Conservation (phyloP, 2,797 vertebrate genomes). For the Micromesistius poutassou region DNA sequence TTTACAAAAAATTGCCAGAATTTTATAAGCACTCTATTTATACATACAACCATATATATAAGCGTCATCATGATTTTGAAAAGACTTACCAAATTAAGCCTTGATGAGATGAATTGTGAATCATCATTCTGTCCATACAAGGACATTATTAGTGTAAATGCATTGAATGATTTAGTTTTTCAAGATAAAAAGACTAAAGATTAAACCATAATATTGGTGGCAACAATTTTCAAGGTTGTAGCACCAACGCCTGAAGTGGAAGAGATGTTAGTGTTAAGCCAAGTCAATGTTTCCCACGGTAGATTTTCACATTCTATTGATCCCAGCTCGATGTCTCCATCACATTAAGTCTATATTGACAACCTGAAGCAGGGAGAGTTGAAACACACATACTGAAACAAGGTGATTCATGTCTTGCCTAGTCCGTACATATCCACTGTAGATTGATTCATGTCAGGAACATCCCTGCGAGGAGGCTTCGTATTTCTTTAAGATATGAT, state of each 20-base stretch:
- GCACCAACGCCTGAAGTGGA: background rate
- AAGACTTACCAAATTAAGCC: background rate
- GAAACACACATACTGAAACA: background rate
- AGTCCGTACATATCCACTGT: background rate
- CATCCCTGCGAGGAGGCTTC: background rate
- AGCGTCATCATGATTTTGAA: background rate
- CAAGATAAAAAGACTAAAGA: background rate
- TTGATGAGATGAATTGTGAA: background rate
- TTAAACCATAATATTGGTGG: background rate
- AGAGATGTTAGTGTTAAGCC: background rate
- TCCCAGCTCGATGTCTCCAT: background rate
- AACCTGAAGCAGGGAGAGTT: background rate
- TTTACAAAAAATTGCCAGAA: background rate
- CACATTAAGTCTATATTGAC: conserved; percentile 1
- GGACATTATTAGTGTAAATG: background rate
- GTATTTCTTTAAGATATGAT: background rate
- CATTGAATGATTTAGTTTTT: background rate
- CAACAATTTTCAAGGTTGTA: background rate
- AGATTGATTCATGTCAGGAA: background rate
- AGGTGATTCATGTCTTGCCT: background rate
- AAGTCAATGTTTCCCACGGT: background rate
- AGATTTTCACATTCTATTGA: background rate
- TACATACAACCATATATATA: background rate
- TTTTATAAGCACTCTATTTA: background rate
- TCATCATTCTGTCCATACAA: background rate